Conservation (phyloP, 2,888 invertebrate genomes). For the Isotomurus palustris region DNA sequence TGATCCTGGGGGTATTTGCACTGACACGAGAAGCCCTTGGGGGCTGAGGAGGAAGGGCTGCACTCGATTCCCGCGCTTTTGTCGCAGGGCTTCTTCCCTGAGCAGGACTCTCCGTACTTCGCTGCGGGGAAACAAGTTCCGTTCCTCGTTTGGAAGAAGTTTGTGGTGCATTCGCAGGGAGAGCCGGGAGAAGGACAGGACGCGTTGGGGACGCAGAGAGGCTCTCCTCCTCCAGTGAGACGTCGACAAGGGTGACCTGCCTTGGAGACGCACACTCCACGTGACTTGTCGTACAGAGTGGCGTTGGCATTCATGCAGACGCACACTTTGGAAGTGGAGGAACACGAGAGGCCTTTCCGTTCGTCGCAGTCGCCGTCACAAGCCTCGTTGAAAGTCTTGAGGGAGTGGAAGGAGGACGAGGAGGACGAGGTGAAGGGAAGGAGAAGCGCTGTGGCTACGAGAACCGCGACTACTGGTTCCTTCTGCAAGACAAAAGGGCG, state of each 20-base stretch:
- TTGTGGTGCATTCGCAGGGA: conserved; percentile 21
- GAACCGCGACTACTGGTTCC: no score
- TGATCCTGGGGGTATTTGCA: conserved; percentile 30
- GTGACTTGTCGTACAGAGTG: conserved; percentile 22
- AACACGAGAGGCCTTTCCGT: conserved; percentile 23
- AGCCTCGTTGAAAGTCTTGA: conserved; percentile 26
- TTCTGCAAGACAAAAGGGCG: no score
- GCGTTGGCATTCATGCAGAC: conserved; percentile 28
- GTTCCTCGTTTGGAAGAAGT: conserved; percentile 30
- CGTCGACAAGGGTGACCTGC: conserved; percentile 15
- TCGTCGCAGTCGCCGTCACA: conserved; percentile 36
- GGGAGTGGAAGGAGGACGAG: conserved; percentile 18
- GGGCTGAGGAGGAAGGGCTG: background rate
- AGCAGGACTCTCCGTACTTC: conserved; percentile 14
- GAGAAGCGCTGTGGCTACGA: background rate
- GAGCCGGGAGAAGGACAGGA: conserved; percentile 17
- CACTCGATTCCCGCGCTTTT: conserved; percentile 6
- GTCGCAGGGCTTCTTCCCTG: conserved; percentile 25
- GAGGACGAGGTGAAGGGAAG: background rate
- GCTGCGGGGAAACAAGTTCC: conserved; percentile 32
- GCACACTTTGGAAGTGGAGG: conserved; percentile 23
- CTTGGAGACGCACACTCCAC: conserved; percentile 16
- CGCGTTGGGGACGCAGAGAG: conserved; percentile 17
- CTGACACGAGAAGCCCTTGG: conserved; percentile 16
- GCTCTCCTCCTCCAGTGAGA: conserved; percentile 19